Evolutionary conservation across 2,797 vertebrate genomes (phyloP), one percentile per base, ranked within the genome.

Genomic region (Acrocephalus scirpaceus): DNA sequence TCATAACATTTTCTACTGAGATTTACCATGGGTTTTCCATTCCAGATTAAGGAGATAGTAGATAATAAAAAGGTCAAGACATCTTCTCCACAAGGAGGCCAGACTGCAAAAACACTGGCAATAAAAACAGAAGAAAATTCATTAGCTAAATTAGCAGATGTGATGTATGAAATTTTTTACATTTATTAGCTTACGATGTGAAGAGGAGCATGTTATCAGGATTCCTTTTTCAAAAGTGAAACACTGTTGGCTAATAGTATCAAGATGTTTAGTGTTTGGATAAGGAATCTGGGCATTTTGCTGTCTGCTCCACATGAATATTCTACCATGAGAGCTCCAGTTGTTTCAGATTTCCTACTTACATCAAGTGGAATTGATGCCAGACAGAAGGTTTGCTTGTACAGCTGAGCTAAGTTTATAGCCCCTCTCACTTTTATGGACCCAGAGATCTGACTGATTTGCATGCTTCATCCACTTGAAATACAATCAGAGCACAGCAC

Each of bases 361-460:
- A 65, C 45, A 82, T 64, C 56, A 76, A 70, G 27, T 70, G 56
- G 80, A 95, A 96, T 69, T 73, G 88, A 76, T 93, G 79, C 80
- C 93, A 95, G 93, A 94, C 70, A 90, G 78, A n/a, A 73, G 60
- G 66, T 84, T 92, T 95, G 94, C 88, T 96, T 95, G 66, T 90
- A 86, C 94, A 90, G 93, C 90, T 97, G 92, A 95, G 56, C 74
- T 83, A 76, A 86, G 65, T 95, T 96, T 95, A 90, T 60, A 88
- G 66, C 47, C 29, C 13, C 79, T 81, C 67, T 86, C 67, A 84
- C n/a, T 84, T 92, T 69, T 62, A 75, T 34, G 30, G 51, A 95
- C 66, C 47, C 25, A 40, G 70, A 81, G 58, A 77, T 7, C 65
- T 72, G 58, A 56, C 79, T 90, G 73, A 54, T 56, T 81, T 88